Percentiles rank a stretch among this genome's conserved stretches.
Evolutionary conservation across 2,113 vertebrate species (phyloP).

Genomic region (Notarius lentiginosus): DNA sequence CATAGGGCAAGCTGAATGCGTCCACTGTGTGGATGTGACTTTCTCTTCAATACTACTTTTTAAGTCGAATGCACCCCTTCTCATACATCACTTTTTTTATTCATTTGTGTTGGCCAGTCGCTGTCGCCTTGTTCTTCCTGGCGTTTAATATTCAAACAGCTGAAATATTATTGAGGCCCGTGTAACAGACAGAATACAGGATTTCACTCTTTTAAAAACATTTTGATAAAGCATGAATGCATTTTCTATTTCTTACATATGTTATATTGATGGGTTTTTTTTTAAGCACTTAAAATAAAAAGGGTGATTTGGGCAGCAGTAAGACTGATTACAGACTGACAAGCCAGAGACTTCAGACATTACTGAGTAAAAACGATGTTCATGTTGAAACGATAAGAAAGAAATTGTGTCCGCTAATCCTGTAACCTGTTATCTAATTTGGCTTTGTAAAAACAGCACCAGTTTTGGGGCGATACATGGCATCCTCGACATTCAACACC

Average conservation of each 20-base stretch:
- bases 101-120: conserved; percentile 61
- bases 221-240: background rate
- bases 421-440: background rate
- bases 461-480: no score
- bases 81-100: conserved; percentile 52
- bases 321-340: background rate
- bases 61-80: conserved; percentile 58
- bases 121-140: conserved; percentile 59
- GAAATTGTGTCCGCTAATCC: background rate
- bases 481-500: background rate
- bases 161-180: background rate
- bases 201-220: background rate
- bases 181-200: background rate
- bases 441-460: background rate
- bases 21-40: conserved; percentile 54
- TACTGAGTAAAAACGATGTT: background rate
- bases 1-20: conserved; percentile 66
- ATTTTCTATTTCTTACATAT: background rate
- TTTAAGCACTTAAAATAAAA: background rate
- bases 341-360: background rate
- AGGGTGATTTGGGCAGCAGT: background rate
- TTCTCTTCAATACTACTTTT: conserved; percentile 62
- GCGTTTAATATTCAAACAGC: conserved; percentile 41
- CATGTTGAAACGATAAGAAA: background rate
- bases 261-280: background rate